Base-by-base conservation (phyloP, 1,140 invertebrate genomes). In the Wiebesia pumilae region DNA sequence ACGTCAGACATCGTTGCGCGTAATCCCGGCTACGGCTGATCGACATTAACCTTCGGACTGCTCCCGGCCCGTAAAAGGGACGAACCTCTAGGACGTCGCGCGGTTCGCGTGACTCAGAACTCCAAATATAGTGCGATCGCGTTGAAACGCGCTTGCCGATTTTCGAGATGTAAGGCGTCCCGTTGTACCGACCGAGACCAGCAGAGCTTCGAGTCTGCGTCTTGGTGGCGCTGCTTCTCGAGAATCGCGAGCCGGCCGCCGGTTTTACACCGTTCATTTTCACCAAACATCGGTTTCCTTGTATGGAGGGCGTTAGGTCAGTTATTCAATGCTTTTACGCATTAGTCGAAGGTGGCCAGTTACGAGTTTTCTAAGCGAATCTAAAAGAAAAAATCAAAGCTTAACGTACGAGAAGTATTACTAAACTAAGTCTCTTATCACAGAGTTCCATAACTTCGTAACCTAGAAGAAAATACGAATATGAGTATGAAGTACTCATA, bases 41-140 rank as follows among this genome's bases (percentile, higher is more conserved):
- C 58, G 58, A 27, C 40, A 16, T 43, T 47, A 81, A 81, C 62
- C 62, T 69, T 81, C 58, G 62, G 58, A 24, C 51, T 3, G 1
- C 58, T 62, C n/a, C 21, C 80, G 33, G 19, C 12, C 65, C 65
- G 47, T 51, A 51, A 73, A 82, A 71, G 47, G 81, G 81, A 82
- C 24, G 43, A 73, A 2, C n/a, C 21, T 65, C 2, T 62, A 14
- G 30, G 33, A 21, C 30, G 14, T 79, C 30, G 47, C 30, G 77
- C 6, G 7, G 27, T 21, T 33, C 19, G 16, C 1, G 40, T 82
- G 81, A 71, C 67, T 82, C 67, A 82, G 81, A 54, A 27, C 27
- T 38, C 81, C 67, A 82, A 82, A 82, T 82, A 71, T 82, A 82
- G 81, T 24, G 47, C 24, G 62, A 82, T 82, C 43, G 40, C 79